These are phyloP conservation scores for Zeus faber DNA, from an alignment of 2,113 vertebrate genomes.

Conservation along the genomic window DNA sequence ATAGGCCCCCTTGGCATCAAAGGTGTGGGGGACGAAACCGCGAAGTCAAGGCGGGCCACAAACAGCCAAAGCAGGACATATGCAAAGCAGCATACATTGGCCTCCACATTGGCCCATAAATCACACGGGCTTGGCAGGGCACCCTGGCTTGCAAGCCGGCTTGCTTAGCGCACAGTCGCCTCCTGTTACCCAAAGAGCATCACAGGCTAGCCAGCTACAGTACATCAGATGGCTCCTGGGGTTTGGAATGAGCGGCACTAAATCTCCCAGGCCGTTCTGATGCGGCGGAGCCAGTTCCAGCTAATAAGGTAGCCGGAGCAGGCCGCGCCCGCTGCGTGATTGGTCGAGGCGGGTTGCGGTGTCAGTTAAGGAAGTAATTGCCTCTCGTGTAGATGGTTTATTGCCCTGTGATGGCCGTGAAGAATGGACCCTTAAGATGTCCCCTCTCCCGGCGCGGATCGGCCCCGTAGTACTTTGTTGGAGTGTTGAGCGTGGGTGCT, in stretches of 20 bases:
- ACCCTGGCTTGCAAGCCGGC: slow-evolving; percentile 28
- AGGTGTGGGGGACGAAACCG: slow-evolving; percentile 67
- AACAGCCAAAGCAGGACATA: slow-evolving; percentile 74
- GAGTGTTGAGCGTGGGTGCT: slow-evolving; percentile 27
- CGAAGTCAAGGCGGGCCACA: slow-evolving; percentile 54
- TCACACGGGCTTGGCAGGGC: slow-evolving; percentile 66
- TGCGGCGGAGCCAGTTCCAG: slow-evolving; percentile 23
- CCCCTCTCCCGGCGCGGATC: slow-evolving; percentile 12
- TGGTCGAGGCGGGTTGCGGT: slow-evolving; percentile 36
- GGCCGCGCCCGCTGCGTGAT: slow-evolving; percentile 42
- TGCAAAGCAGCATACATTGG: slow-evolving; percentile 83
- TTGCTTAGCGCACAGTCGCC: slow-evolving; percentile 18
- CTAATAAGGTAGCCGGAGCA: slow-evolving; percentile 47
- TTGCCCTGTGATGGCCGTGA: slow-evolving; percentile 55
- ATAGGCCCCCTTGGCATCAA: slow-evolving; percentile 64
- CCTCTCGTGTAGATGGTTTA: slow-evolving; percentile 53
- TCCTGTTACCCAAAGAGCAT: slow-evolving; percentile 16
- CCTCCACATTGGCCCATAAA: slow-evolving; percentile 80
- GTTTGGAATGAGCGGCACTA: slow-evolving; percentile 28
- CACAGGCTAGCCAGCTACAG: slow-evolving; percentile 9
- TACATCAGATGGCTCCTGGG: slow-evolving; percentile 41
- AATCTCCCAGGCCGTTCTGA: slow-evolving; percentile 56
- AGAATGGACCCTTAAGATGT: slow-evolving; percentile 35
- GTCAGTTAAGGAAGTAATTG: slow-evolving; percentile 61
- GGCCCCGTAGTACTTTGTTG: slow-evolving; percentile 39